These are phyloP conservation scores for Cecropterus lyciades DNA, from an alignment of 1,140 invertebrate genomes.

Conservation along the genomic window DNA sequence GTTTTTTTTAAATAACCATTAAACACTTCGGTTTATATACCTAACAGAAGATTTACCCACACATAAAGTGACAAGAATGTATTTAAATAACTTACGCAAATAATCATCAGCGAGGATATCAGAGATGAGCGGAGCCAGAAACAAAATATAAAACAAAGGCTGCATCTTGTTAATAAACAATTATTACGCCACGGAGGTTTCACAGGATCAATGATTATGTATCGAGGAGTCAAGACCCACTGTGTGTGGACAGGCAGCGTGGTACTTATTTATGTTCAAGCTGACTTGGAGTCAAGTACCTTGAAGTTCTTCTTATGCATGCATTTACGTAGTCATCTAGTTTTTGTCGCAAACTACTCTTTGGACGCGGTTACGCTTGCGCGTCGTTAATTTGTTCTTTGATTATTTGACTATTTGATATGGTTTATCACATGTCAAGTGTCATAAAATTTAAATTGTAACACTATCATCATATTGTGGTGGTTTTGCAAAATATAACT, in stretches of 20 bases:
- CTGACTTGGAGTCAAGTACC: slow-evolving; percentile 27
- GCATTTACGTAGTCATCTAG: neutral
- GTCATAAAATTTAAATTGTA: too few species aligned
- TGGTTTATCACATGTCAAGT: too few species aligned
- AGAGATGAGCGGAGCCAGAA: slow-evolving; percentile 41
- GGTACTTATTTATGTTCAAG: slow-evolving; percentile 58
- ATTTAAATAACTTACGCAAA: slow-evolving; percentile 58
- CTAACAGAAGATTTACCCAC: too few species aligned
- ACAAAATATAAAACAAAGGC: slow-evolving; percentile 41
- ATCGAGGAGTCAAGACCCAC: slow-evolving; percentile 52
- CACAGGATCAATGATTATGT: slow-evolving; percentile 37
- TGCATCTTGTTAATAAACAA: slow-evolving; percentile 48
- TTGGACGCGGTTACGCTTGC: too few species aligned
- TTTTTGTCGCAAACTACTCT: too few species aligned
- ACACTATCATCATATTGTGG: too few species aligned
- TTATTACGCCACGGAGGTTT: slow-evolving; percentile 18
- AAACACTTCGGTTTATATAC: too few species aligned
- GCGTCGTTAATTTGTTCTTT: too few species aligned
- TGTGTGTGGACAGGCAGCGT: slow-evolving; percentile 41
- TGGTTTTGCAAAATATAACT: too few species aligned
- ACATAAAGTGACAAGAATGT: too few species aligned
- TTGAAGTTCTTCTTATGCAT: neutral
- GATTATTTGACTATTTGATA: too few species aligned
- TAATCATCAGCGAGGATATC: slow-evolving; percentile 40
- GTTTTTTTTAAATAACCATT: too few species aligned